Conservation (phyloP, 2,888 invertebrate genomes). For the Chirona hameri region DNA sequence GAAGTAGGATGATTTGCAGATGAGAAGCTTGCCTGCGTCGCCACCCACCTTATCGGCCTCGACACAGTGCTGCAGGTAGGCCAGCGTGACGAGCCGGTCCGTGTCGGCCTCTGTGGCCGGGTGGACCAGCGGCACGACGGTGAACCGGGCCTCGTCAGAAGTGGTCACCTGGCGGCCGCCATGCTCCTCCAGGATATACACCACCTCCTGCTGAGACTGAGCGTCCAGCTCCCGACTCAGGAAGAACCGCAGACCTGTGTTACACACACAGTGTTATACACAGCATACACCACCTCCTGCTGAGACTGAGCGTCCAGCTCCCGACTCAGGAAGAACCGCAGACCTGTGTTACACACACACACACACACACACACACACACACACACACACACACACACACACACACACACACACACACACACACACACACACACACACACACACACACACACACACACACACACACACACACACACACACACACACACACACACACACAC, state of each 20-base stretch:
- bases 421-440: no score
- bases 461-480: no score
- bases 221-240: background rate
- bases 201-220: background rate
- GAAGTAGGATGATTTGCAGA: no score
- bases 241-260: background rate
- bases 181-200: slow-evolving; percentile 44
- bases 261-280: no score
- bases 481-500: no score
- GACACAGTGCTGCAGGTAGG: slow-evolving; percentile 70
- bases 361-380: no score
- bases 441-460: no score
- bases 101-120: slow-evolving; percentile 51
- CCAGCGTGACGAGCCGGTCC: slow-evolving; percentile 59
- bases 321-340: background rate
- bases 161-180: slow-evolving; percentile 54
- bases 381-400: no score
- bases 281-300: slow-evolving; percentile 40
- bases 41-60: slow-evolving; percentile 48
- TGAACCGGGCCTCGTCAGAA: slow-evolving; percentile 46
- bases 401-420: no score
- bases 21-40: no score
- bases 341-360: background rate
- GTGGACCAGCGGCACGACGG: slow-evolving; percentile 56
- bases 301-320: background rate